Evolutionary conservation across 2,113 vertebrate genomes (phyloP), one percentile per base, ranked within the genome.

Genomic region (Anguilla rostrata): DNA sequence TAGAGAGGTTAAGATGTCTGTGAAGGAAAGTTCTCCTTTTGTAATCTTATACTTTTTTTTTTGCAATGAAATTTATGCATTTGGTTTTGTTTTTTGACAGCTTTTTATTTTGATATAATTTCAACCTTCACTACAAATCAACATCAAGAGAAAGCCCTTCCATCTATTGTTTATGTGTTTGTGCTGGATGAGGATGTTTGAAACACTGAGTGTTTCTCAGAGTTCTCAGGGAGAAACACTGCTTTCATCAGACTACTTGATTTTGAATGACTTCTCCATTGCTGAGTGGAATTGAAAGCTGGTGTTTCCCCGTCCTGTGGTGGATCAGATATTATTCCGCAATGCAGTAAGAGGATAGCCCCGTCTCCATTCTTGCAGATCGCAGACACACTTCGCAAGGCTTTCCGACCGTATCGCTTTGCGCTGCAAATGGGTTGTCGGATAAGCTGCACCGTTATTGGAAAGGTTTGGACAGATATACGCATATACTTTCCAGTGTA

Each of bases 271-370:
- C n/a, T 75, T 34, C 2, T 57, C 82, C 53, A 60, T 83, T 83
- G 82, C n/a, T 60, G 49, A 56, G 53, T 20, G 40, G 43, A 82
- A 82, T 53, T 83, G 49, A 83, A 83, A 83, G 82, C 82, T 60
- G 49, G 41, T 53, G 53, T 15, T 83, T 83, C 82, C 49, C 15
- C 49, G 81, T 29, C 39, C 29, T 34, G 57, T 71, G 57, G 29
- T 49, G 34, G 81, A 82, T 63, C 40, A 90, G 82, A 81, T 83
- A 46, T 85, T 86, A 39, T 87, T 92, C 88, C 91, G 83, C 88
- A 89, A 89, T 84, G 90, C 88, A 91, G 87, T 93, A 88, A 92
- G 90, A 90, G 89, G 90, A 88, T 91, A 90, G 92, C 4, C 14
- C 86, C 20, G 81, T 87, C 87, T 89, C n/a, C 43, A 88, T 91